Evolutionary conservation across 2,888 invertebrate genomes (phyloP).

Genomic region (Pheosia tremula): DNA sequence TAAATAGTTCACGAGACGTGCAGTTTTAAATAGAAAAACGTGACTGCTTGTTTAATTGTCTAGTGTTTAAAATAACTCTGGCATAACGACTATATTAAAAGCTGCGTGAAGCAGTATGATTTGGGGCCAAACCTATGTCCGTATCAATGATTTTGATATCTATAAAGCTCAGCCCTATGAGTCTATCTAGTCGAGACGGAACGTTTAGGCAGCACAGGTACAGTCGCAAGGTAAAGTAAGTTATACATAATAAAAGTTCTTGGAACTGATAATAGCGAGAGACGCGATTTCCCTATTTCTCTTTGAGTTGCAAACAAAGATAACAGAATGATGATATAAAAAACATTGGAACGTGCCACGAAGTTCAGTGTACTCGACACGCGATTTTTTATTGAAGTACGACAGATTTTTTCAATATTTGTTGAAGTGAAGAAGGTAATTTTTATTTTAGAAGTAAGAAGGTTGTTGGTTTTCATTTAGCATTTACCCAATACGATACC

Average conservation of each 20-base stretch:
- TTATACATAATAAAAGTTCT: constrained; percentile 32
- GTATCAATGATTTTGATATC: constrained; percentile 11
- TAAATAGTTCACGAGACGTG: constrained; percentile 1
- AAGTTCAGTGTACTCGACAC: constrained; percentile 1
- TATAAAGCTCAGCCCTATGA: constrained; percentile 11
- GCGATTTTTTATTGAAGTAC: not conserved
- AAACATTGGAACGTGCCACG: not conserved
- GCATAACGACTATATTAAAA: not conserved
- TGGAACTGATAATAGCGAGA: constrained; percentile 20
- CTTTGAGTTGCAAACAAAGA: not conserved
- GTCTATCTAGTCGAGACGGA: constrained; percentile 21
- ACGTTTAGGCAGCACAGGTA: constrained; percentile 31
- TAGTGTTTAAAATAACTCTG: not conserved
- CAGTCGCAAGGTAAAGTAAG: constrained; percentile 38
- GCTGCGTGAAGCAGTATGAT: not conserved
- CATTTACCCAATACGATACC: not conserved
- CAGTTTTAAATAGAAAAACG: not conserved
- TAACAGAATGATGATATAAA: not conserved
- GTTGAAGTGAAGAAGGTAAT: not conserved
- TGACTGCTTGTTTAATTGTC: constrained; percentile 1
- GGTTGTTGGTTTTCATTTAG: not conserved
- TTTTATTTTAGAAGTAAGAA: no score
- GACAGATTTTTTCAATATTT: not conserved
- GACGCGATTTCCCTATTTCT: constrained; percentile 3
- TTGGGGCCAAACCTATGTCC: constrained; percentile 12